phyloP scores from a whole-genome alignment of 2,797 vertebrate species.

The Buceros bicornis region DNA sequence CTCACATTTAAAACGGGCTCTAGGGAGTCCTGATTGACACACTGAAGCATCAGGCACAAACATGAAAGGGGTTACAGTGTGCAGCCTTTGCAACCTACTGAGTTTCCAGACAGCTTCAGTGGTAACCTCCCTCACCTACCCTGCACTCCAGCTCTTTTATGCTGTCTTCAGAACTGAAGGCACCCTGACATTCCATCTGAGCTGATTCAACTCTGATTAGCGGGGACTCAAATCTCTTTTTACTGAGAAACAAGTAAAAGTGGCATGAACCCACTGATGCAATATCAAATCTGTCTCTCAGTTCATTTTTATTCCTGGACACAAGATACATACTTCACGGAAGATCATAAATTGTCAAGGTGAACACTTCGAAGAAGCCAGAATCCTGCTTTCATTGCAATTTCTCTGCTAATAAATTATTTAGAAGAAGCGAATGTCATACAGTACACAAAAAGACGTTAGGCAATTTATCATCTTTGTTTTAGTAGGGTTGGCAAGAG shows the following conservation, averaged over 20 bases:
- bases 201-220: not conserved
- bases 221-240: not conserved
- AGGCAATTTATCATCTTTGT: not conserved
- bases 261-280: not conserved
- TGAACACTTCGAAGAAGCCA: not conserved
- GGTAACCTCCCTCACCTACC: not conserved
- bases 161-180: not conserved
- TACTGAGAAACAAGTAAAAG: not conserved
- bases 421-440: constrained; percentile 13
- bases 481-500: not conserved
- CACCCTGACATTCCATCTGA: not conserved
- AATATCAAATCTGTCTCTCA: not conserved
- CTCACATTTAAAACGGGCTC: not conserved
- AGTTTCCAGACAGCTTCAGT: not conserved
- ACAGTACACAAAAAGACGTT: not conserved
- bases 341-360: constrained; percentile 14
- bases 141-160: not conserved
- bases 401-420: constrained; percentile 39
- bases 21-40: not conserved
- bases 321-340: constrained; percentile 8
- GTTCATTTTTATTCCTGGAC: not conserved
- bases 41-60: not conserved
- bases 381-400: not conserved
- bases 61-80: not conserved
- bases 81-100: not conserved